Percentiles rank a stretch among this genome's conserved stretches.
Evolutionary conservation across 35 echinoderm and acorn worm genomes (phyloP).

Genomic region (Lytechinus pictus): DNA sequence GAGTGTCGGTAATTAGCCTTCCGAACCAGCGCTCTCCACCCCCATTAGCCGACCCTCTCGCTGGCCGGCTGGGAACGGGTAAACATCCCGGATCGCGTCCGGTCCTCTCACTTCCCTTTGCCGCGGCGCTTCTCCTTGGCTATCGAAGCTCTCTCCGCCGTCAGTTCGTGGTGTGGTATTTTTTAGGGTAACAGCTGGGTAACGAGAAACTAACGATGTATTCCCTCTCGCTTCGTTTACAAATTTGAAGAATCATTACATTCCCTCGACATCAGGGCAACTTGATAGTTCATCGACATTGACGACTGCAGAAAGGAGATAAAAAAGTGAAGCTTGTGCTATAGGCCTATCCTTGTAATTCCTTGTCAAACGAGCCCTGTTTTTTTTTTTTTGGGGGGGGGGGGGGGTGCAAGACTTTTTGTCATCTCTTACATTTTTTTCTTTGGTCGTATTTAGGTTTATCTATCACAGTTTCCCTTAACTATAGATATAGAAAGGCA

Average conservation of each 20-base stretch:
- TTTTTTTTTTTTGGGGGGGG: too few species aligned
- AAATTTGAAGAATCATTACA: neutral
- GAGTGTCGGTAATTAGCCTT: neutral
- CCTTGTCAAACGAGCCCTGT: too few species aligned
- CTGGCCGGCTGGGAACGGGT: constrained; percentile 8
- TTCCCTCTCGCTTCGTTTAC: neutral
- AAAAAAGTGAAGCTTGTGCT: neutral
- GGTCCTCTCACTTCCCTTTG: neutral
- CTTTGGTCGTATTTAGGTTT: too few species aligned
- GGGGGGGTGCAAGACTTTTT: too few species aligned
- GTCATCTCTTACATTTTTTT: too few species aligned
- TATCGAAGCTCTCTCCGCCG: neutral
- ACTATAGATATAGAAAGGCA: too few species aligned
- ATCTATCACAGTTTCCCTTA: too few species aligned
- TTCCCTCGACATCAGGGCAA: neutral
- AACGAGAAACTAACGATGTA: neutral
- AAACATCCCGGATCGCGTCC: constrained; percentile 19
- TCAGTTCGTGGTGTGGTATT: neutral
- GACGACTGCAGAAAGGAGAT: neutral
- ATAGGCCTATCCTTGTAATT: too few species aligned
- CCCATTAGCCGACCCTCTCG: neutral
- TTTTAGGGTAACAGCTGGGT: neutral
- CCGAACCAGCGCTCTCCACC: neutral
- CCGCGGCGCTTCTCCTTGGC: neutral
- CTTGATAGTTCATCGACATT: constrained; percentile 11